phyloP scores from a whole-genome alignment of 37 sponge, comb jelly and placozoan species.

The Chondrosia reniformis region DNA sequence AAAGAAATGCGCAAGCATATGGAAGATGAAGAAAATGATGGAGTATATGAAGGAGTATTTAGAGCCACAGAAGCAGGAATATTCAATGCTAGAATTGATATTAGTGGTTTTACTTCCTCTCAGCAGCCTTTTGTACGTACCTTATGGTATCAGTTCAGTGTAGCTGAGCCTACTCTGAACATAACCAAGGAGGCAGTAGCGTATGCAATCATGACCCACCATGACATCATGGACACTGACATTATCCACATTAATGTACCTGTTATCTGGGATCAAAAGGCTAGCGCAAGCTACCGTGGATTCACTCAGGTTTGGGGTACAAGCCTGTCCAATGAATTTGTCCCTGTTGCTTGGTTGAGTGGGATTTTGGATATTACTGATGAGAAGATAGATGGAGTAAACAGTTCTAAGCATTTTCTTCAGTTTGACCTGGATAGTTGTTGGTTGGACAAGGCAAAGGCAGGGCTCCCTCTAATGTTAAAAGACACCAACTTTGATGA shows the following conservation, averaged over 20 bases:
- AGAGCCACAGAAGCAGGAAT: slow-evolving; percentile 5
- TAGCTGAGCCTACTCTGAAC: slow-evolving; percentile 4
- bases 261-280: slow-evolving; percentile 16
- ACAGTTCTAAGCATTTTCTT: background rate
- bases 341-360: slow-evolving; percentile 50
- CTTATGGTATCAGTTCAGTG: slow-evolving; percentile 26
- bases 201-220: background rate
- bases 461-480: slow-evolving; percentile 17
- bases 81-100: slow-evolving; percentile 17
- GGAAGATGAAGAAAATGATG: background rate
- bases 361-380: slow-evolving; percentile 13
- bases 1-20: background rate
- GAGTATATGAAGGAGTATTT: background rate
- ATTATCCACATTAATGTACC: slow-evolving; percentile 10
- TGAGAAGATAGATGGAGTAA: background rate
- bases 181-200: background rate
- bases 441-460: slow-evolving; percentile 20
- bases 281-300: slow-evolving; percentile 17
- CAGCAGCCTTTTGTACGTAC: slow-evolving; percentile 17
- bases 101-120: background rate
- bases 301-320: slow-evolving; percentile 52
- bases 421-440: background rate
- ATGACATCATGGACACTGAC: background rate
- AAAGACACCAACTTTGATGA: slow-evolving; percentile 38
- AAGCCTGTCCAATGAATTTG: background rate